These are phyloP conservation scores for silkworm (Bombyx mori) DNA, from an alignment of 1,140 invertebrate genomes.

Conservation along the genomic window ASM3026992v2 NC_085111.1:15429001-15429500, in stretches of 20 bases:
- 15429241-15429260: constrained; percentile 96
- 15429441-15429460: constrained; percentile 22
- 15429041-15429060: no score
- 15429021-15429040: no score
- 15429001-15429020: no score
- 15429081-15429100: no score
- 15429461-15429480: constrained; percentile 46
- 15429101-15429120: no score
- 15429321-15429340: constrained; percentile 92
- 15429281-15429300: constrained; percentile 95
- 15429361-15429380: constrained; percentile 77
- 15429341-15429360: constrained; percentile 90
- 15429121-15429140: background rate
- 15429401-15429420: constrained; percentile 1
- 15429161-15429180: constrained; percentile 84
- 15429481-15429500: constrained; percentile 69
- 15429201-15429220: constrained; percentile 88
- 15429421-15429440: constrained; percentile 4
- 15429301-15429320: constrained; percentile 89
- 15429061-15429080: no score
- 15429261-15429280: constrained; percentile 92
- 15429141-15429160: constrained; percentile 67
- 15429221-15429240: constrained; percentile 91
- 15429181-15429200: constrained; percentile 93
- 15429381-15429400: constrained; percentile 30